Conservation (phyloP, 2,113 vertebrate genomes). For the Myotis yumanensis region DNA sequence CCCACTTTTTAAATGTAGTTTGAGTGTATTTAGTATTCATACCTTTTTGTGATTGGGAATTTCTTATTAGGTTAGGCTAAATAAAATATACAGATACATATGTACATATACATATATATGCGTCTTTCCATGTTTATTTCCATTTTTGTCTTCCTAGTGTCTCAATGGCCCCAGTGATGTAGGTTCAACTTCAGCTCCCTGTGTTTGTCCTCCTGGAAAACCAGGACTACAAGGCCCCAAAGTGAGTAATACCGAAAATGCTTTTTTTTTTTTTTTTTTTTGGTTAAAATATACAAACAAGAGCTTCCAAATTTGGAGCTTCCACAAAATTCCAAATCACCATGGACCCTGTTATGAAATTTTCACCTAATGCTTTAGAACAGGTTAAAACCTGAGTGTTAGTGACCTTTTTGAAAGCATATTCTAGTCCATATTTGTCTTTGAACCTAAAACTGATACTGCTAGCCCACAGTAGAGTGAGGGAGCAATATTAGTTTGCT, state of each 20-base stretch:
- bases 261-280: background rate
- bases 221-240: conserved; percentile 91
- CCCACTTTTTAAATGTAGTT: background rate
- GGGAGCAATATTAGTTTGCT: background rate
- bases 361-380: background rate
- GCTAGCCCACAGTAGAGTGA: background rate
- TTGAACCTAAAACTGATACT: background rate
- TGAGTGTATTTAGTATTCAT: background rate
- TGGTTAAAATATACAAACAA: background rate
- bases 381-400: background rate
- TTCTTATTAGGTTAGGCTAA: background rate
- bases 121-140: conserved; percentile 28
- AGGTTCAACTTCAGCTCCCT: conserved; percentile 89
- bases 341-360: background rate
- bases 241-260: conserved; percentile 75
- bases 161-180: conserved; percentile 90
- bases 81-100: background rate
- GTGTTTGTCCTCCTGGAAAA: conserved; percentile 91
- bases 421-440: background rate
- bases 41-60: background rate
- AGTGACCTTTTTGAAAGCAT: background rate
- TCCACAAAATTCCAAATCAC: background rate
- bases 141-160: conserved; percentile 85
- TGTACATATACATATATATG: fast-evolving
- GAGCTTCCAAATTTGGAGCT: too few relatives aligned